Percentiles rank a stretch among this genome's conserved stretches.
Conservation (phyloP, 2,797 vertebrate species). For the Halcyon badia region DNA sequence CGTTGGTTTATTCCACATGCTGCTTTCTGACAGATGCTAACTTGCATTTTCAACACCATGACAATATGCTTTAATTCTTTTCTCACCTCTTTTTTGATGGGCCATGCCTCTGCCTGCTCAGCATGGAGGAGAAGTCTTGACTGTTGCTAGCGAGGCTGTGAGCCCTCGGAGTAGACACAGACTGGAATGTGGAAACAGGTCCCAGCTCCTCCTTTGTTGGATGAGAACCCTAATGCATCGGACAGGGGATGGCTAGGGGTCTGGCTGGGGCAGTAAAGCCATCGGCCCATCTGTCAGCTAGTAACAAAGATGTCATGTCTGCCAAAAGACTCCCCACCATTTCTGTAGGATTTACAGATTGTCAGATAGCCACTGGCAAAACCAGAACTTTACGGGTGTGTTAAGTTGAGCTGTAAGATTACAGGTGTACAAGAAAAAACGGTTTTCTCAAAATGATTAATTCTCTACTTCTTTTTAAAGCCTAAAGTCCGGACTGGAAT, state of each 20-base stretch:
- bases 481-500: constrained; percentile 84
- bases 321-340: neutral
- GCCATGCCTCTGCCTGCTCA: neutral
- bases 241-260: neutral
- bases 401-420: neutral
- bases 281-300: neutral
- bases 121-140: neutral
- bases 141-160: neutral
- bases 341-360: neutral
- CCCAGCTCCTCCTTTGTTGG: neutral
- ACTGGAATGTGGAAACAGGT: neutral
- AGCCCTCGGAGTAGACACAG: neutral
- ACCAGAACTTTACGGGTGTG: neutral
- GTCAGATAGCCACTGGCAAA: neutral
- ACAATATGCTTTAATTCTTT: neutral
- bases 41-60: neutral
- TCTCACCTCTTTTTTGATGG: neutral
- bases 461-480: constrained; percentile 43
- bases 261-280: neutral
- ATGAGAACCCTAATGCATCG: neutral
- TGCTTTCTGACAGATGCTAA: neutral
- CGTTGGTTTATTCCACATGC: neutral
- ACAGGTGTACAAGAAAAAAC: neutral
- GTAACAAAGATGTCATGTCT: neutral
- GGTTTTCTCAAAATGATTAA: neutral